These are phyloP conservation scores for Patiria miniata DNA, from an alignment of 35 echinoderm and acorn worm genomes.

Conservation along the genomic window DNA sequence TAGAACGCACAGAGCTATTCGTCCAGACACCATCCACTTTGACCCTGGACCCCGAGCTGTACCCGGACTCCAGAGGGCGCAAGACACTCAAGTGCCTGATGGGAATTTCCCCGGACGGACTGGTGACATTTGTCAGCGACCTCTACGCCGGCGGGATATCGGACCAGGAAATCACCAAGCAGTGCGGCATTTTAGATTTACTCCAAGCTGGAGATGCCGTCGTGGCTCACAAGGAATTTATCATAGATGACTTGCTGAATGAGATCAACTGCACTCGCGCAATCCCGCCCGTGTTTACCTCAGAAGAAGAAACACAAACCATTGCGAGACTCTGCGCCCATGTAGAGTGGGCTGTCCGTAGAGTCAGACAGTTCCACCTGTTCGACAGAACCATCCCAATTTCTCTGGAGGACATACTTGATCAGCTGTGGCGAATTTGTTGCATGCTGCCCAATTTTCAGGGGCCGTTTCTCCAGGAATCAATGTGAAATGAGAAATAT, in stretches of 20 bases:
- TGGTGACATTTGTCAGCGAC: constrained; percentile 26
- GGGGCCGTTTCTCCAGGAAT: too few species aligned
- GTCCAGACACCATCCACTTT: constrained; percentile 6
- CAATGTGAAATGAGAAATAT: too few species aligned
- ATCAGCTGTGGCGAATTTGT: too few species aligned
- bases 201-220: constrained; percentile 30
- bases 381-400: too few species aligned
- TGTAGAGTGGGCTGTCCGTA: too few species aligned
- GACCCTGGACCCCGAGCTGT: not conserved
- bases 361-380: too few species aligned
- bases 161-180: constrained; percentile 32
- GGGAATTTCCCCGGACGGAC: constrained; percentile 12
- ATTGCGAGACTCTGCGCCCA: too few species aligned
- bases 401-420: too few species aligned
- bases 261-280: not conserved
- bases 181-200: constrained; percentile 7
- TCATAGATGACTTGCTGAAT: not conserved
- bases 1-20: constrained; percentile 26
- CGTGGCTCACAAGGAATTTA: constrained; percentile 17
- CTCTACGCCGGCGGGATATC: constrained; percentile 32
- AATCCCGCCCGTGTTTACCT: not conserved
- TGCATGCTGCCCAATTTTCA: too few species aligned
- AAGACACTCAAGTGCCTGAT: constrained; percentile 2
- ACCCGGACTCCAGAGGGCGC: not conserved
- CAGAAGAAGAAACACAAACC: too few species aligned